Base-by-base conservation (phyloP, 2,113 vertebrate species). In the Megaceryle torquata region DNA sequence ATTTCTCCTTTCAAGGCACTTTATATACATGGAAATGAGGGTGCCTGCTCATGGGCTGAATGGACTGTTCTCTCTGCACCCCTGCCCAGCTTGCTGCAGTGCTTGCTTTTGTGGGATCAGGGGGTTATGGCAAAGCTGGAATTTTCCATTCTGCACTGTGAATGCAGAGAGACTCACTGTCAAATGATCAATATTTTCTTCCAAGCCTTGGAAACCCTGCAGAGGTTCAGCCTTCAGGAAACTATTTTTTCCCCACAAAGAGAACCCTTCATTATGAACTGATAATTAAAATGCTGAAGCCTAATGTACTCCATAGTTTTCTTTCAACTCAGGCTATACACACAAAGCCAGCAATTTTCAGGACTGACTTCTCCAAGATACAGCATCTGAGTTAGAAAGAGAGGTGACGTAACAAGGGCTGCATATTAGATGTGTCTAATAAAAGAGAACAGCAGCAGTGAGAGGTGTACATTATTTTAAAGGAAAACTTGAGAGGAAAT, bases 231-330 rank as follows among this genome's bases (percentile, higher is more conserved):
- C 94, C 94, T 95, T 95, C n/a, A 35, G 94, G 93, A 98, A 98
- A 96, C 97, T 96, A 81, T 86, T 83, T 75, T 94, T 96, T 82
- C 72, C 81, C 51, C 17, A 35, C 92, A 86, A 88, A 91, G 94
- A 96, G 79, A 97, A 63, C 74, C 87, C 46, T 95, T 97, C 92
- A 91, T 98, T 96, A 96, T 92, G 79, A 97, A 93, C 67, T 29
- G 41, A 95, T 96, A 95, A 97, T 97, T 98, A 97, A 97, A 97
- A 97, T 86, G 82, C 84, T 93, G 85, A 89, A 90, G 69, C 89
- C 69, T 93, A 78, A 82, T 68, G 17, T 88, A 91, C 44, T 91
- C 33, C 43, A 22, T 46, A 39, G 50, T 95, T 89, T 92, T 61
- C 86, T 97, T 95, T 95, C 81, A 95, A 60, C 56, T 92, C 60